These are phyloP conservation scores for Hypotaenidia philippensis DNA, from an alignment of 2,797 vertebrate genomes.

Conservation along the genomic window DNA sequence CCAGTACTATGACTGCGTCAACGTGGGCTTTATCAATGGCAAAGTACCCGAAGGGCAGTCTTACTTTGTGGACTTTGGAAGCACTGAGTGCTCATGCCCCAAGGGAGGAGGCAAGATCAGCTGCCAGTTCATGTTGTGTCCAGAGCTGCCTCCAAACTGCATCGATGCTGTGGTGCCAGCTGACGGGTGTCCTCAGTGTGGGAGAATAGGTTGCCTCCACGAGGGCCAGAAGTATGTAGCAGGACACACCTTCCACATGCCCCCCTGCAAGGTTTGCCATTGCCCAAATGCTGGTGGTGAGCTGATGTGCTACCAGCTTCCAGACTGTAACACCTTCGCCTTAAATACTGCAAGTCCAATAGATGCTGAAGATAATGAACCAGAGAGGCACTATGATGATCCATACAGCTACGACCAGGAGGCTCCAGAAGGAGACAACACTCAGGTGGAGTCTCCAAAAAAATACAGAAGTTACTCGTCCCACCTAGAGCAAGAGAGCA, in stretches of 20 bases:
- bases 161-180: slow-evolving; percentile 86
- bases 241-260: slow-evolving; percentile 90
- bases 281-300: slow-evolving; percentile 89
- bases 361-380: slow-evolving; percentile 72
- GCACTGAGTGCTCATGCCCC: slow-evolving; percentile 94
- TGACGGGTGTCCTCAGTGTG: slow-evolving; percentile 90
- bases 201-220: slow-evolving; percentile 88
- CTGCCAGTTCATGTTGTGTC: slow-evolving; percentile 95
- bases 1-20: slow-evolving; percentile 95
- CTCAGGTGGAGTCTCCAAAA: slow-evolving; percentile 59
- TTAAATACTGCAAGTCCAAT: slow-evolving; percentile 72
- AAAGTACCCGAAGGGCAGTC: slow-evolving; percentile 92
- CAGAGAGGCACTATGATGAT: slow-evolving; percentile 73
- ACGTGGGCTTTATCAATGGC: slow-evolving; percentile 90
- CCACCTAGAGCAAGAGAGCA: slow-evolving; percentile 61
- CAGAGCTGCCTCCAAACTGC: slow-evolving; percentile 91
- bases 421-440: slow-evolving; percentile 68
- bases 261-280: slow-evolving; percentile 91
- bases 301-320: slow-evolving; percentile 93
- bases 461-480: slow-evolving; percentile 50
- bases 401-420: slow-evolving; percentile 85
- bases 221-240: slow-evolving; percentile 87
- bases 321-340: slow-evolving; percentile 78
- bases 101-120: slow-evolving; percentile 91
- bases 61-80: slow-evolving; percentile 96